Evolutionary conservation across 2,113 vertebrate genomes (phyloP).

Genomic region (Hyla sarda): DNA sequence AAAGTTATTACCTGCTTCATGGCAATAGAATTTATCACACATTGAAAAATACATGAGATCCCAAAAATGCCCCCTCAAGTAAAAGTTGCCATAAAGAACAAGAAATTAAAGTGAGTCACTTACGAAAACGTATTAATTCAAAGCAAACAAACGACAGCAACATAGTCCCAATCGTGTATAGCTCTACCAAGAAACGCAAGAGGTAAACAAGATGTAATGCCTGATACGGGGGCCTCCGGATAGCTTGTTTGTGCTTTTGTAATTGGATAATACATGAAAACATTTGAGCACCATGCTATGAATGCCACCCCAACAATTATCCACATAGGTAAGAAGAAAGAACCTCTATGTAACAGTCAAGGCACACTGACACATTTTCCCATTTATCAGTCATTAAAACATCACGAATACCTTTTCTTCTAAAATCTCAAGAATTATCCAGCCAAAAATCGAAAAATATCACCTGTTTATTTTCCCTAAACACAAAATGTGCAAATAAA

Average conservation of each 20-base stretch:
- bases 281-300: not conserved
- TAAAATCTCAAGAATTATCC: not conserved
- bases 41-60: not conserved
- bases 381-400: conserved; percentile 9
- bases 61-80: not conserved
- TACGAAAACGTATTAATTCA: no score
- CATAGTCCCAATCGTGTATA: not conserved
- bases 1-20: not conserved
- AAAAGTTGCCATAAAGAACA: conserved; percentile 33
- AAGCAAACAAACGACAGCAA: not conserved
- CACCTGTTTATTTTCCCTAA: not conserved
- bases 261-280: conserved; percentile 53
- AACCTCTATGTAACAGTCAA: not conserved
- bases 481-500: not conserved
- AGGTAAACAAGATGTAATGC: conserved; percentile 22
- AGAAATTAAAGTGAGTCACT: no score
- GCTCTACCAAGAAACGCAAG: not conserved
- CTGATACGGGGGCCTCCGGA: conserved; percentile 36
- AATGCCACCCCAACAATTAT: not conserved
- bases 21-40: not conserved
- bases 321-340: conserved; percentile 14
- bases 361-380: not conserved
- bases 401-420: no score
- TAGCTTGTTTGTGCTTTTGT: conserved; percentile 39
- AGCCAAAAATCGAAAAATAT: not conserved